Conservation (phyloP, 2,113 vertebrate genomes). For the Tor tambroides region DNA sequence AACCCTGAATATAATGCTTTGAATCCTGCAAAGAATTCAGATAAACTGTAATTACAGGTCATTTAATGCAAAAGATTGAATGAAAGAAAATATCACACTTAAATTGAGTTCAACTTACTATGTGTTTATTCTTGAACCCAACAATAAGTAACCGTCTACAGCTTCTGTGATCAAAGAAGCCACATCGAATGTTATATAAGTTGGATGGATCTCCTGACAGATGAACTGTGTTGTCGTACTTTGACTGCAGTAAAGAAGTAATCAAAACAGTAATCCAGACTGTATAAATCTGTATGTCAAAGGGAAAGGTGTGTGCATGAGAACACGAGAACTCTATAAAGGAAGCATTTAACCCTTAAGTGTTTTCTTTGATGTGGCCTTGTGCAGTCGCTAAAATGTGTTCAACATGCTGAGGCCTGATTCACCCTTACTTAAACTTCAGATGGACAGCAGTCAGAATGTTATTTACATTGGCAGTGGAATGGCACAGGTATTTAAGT, state of each 20-base stretch:
- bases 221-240: background rate
- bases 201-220: too few species aligned
- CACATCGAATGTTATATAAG: too few species aligned
- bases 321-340: constrained; percentile 28
- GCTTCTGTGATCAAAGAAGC: too few species aligned
- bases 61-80: background rate
- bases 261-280: background rate
- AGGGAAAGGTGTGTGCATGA: background rate
- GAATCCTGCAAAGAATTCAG: background rate
- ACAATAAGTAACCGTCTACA: constrained; percentile 13
- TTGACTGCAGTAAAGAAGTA: constrained; percentile 27
- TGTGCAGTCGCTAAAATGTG: constrained; percentile 7
- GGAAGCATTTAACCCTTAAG: constrained; percentile 3
- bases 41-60: background rate
- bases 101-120: background rate
- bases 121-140: background rate
- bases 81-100: background rate
- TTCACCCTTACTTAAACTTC: background rate
- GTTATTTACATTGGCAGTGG: background rate
- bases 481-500: background rate
- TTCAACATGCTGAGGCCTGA: constrained; percentile 44
- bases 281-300: background rate
- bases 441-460: background rate
- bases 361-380: background rate
- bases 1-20: background rate